Evolutionary conservation across 1,140 invertebrate species (phyloP), one percentile per base, ranked within the genome.

Genomic region (Cylas formicarius): DNA sequence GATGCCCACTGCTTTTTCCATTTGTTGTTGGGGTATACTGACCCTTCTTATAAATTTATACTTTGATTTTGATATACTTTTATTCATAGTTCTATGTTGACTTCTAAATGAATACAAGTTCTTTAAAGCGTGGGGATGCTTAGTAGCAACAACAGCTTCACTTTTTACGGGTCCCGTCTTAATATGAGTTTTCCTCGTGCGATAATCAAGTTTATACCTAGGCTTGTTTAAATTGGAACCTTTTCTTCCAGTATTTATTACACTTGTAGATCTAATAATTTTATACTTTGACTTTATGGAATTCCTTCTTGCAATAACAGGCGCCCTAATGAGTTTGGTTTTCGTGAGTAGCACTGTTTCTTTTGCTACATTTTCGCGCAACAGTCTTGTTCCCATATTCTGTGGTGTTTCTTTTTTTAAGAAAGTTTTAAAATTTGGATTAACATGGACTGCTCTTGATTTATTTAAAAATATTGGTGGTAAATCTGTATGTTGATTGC

Each of bases 1-100:
- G 32, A 34, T 10, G 63, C 55, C 10, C 63, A 37, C 45, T 67
- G 63, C 42, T 58, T 65, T 4, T 62, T 58, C 7, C 61, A 65
- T 19, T 64, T 62, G 20, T 66, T 60, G 41, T 3, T 53, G 56
- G 3, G 61, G 33, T 24, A 62, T 63, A 13, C 57, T 37, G 55
- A 10, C 45, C 52, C 5, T 45, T 51, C 52, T 67, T 59, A 67
- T 20, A 9, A 64, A 46, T 23, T 50, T 44, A 29, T 52, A 36
- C 20, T 49, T 56, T 19, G 34, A 35, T 24, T 50, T 44, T 38
- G 35, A 2, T 10, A 34, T 29, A 33, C 29, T 27, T 31, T 26
- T 49, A 37, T 46, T 28, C 41, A 40, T 18, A 21, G 29, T 52
- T 57, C 56, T 70, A 46, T 52, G 63, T 48, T 61, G 59, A 54